Percentiles rank a stretch among this genome's conserved stretches.
Conservation (phyloP, 2,113 vertebrate genomes). For the Perca fluviatilis region DNA sequence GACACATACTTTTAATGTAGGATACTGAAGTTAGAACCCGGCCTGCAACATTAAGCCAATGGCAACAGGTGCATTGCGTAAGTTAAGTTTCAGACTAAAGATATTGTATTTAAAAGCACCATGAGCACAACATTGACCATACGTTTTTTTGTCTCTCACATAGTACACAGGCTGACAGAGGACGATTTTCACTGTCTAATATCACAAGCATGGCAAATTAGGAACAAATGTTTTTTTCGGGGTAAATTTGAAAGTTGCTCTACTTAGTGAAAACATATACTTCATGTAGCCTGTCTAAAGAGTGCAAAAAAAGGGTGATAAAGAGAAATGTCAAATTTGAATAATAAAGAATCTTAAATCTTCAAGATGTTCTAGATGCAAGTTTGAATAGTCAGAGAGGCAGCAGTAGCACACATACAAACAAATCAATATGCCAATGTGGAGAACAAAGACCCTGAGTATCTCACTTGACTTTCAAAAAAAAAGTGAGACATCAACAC, state of each 20-base stretch:
- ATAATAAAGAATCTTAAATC: slow-evolving; percentile 19
- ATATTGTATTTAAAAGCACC: background rate
- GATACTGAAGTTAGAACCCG: background rate
- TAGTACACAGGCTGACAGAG: background rate
- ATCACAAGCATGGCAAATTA: background rate
- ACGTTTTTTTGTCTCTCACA: background rate
- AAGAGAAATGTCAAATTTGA: slow-evolving; percentile 21
- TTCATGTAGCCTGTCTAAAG: background rate
- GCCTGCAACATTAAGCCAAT: background rate
- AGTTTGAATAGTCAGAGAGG: slow-evolving; percentile 31
- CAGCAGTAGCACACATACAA: slow-evolving; percentile 48
- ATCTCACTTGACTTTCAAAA: slow-evolving; percentile 80
- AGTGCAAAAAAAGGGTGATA: background rate
- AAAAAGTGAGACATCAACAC: slow-evolving; percentile 79
- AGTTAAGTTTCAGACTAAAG: background rate
- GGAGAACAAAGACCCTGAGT: slow-evolving; percentile 75
- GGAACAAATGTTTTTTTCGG: slow-evolving; percentile 2
- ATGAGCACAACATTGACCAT: background rate
- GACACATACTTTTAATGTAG: background rate
- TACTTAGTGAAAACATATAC: background rate
- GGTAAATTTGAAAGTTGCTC: slow-evolving; percentile 7
- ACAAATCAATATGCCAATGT: slow-evolving; percentile 73
- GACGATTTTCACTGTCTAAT: background rate
- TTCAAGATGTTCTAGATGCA: slow-evolving; percentile 1
- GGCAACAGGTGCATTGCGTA: background rate